Conservation (phyloP, 2,797 vertebrate species). For the Sarcophilus harrisii region DNA sequence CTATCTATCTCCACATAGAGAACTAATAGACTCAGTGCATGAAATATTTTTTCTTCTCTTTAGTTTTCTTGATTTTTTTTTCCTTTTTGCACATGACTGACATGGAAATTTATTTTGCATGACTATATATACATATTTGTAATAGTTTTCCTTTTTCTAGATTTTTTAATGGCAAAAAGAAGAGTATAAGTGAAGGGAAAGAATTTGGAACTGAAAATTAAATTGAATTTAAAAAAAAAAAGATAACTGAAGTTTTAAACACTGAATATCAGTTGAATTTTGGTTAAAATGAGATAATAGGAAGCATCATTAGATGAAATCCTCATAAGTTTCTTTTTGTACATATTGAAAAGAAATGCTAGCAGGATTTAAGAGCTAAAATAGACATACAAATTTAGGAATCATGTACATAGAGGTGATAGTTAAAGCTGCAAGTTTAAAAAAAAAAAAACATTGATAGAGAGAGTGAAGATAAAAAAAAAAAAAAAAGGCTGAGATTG, state of each 20-base stretch:
- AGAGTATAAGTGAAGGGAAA: background rate
- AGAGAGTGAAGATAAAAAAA: background rate
- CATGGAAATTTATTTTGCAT: background rate
- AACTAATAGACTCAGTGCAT: no score
- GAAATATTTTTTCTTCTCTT: no score
- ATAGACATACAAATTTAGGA: background rate
- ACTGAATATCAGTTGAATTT: background rate
- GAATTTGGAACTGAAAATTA: background rate
- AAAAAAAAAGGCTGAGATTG: background rate
- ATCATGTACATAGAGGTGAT: background rate
- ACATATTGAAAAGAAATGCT: background rate
- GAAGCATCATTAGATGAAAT: background rate
- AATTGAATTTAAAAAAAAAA: background rate
- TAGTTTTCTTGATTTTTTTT: no score
- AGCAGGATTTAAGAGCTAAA: background rate
- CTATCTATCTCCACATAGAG: no score
- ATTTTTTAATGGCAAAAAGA: background rate
- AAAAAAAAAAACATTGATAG: background rate
- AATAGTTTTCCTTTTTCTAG: background rate
- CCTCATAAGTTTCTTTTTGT: background rate
- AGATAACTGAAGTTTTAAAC: background rate
- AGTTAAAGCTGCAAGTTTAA: background rate
- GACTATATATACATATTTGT: background rate
- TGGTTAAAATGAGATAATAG: background rate
- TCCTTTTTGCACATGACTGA: background rate